Conservation (phyloP, 2,888 invertebrate species). For the Hirudinaria manillensis region DNA sequence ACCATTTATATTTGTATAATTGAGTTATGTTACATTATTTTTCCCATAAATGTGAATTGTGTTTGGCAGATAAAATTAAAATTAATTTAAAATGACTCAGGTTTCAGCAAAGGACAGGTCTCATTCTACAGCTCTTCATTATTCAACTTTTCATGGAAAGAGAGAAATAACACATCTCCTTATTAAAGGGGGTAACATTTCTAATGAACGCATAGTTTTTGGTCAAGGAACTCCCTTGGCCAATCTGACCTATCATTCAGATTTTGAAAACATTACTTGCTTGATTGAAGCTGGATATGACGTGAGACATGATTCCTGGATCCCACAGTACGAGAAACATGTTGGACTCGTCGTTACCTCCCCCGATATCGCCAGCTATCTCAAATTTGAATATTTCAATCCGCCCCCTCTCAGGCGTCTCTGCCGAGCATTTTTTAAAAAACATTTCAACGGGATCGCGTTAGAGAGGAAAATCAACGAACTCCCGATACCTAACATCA, state of each 20-base stretch:
- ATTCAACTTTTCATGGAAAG: conserved; percentile 41
- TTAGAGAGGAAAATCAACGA: conserved; percentile 32
- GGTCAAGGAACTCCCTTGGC: conserved; percentile 43
- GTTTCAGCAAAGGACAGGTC: conserved; percentile 38
- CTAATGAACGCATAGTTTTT: conserved; percentile 40
- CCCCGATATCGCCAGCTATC: conserved; percentile 12
- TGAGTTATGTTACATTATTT: no score
- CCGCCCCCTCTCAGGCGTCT: conserved; percentile 31
- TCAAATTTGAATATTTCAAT: conserved; percentile 13
- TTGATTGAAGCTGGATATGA: conserved; percentile 43
- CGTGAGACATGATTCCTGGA: conserved; percentile 37
- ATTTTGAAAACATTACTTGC: conserved; percentile 37
- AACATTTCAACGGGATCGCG: conserved; percentile 28
- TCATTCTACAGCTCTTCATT: conserved; percentile 42
- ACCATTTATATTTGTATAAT: no score
- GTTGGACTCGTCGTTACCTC: not conserved
- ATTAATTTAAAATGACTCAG: no score
- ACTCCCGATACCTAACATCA: conserved; percentile 33
- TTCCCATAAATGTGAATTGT: no score
- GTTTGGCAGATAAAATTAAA: no score
- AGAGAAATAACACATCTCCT: conserved; percentile 34
- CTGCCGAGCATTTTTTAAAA: conserved; percentile 32
- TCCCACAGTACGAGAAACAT: conserved; percentile 12
- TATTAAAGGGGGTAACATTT: conserved; percentile 41
- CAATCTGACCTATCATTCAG: conserved; percentile 40